phyloP scores from a whole-genome alignment of 2,888 invertebrate genomes.

The Macropis europaea region DNA sequence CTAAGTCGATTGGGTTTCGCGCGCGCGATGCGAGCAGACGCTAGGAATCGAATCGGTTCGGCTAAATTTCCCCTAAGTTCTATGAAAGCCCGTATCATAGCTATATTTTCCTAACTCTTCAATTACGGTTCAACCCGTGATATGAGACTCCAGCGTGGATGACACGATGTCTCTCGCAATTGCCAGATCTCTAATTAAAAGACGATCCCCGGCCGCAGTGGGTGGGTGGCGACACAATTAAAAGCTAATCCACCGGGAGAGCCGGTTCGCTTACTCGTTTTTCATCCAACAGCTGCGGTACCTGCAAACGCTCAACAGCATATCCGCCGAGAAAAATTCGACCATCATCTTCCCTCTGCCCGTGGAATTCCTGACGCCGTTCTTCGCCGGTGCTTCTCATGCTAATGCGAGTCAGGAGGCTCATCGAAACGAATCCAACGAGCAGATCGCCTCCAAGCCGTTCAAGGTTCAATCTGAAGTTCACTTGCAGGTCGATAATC shows the following conservation, averaged over 20 bases:
- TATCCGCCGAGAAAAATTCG: slow-evolving; percentile 96
- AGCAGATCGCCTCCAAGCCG: not conserved
- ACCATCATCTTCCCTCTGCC: slow-evolving; percentile 97
- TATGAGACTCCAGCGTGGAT: too few relatives aligned
- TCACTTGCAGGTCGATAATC: not conserved
- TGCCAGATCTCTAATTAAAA: not conserved
- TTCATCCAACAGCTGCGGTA: slow-evolving; percentile 86
- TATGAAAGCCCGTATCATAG: too few relatives aligned
- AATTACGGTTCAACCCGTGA: too few relatives aligned
- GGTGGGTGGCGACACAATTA: slow-evolving; percentile 16
- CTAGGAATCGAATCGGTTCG: too few relatives aligned
- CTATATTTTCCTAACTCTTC: too few relatives aligned
- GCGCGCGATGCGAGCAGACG: too few relatives aligned
- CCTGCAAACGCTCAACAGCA: slow-evolving; percentile 93
- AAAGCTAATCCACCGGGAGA: slow-evolving; percentile 2
- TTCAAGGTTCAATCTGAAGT: not conserved
- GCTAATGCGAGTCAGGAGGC: not conserved
- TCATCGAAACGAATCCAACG: not conserved
- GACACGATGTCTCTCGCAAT: too few relatives aligned
- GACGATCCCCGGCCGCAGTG: not conserved
- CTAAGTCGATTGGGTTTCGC: too few relatives aligned
- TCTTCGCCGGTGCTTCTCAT: slow-evolving; percentile 65
- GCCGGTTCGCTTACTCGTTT: not conserved
- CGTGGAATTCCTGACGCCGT: slow-evolving; percentile 86
- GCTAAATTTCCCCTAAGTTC: too few relatives aligned